Base-by-base conservation (phyloP, 2,797 vertebrate genomes). In the Neosilurus mollespiculum region DNA sequence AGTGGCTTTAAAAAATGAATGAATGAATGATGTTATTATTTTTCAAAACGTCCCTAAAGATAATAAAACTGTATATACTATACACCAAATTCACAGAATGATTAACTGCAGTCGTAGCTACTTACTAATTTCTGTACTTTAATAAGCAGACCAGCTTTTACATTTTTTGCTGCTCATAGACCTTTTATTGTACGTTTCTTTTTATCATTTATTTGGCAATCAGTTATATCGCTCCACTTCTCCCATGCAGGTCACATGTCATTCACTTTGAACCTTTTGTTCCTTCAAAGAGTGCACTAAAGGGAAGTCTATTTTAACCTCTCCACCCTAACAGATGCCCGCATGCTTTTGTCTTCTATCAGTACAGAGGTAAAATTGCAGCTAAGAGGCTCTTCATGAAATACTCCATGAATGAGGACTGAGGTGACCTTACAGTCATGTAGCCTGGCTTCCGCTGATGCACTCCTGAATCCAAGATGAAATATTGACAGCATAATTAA, bases 331-430 rank as follows among this genome's bases (percentile, higher is more conserved):
- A 84, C 71, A 81, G 78, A 56, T 80, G 64, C 83, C 78, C 54
- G 24, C 62, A 81, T 77, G 78, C 18, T 51, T 51, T 81, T 72
- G 76, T 51, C 78, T 43, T 80, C 49, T 58, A 58, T 72, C 78
- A 80, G 24, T 24, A 81, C 24, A 22, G 64, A 76, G 24, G 18
- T 59, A 75, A 69, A 76, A 84, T 49, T 59, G 37, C 26, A 75
- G 54, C 71, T 77, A 81, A 84, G 49, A 84, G 78, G 77, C 83
- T 80, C 83, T 84, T 84, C 69, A 58, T 22, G 69, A 24, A 15
- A 58, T 56, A 12, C 76, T 62, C 37, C 8, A 64, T 9, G 37
- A 26, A 61, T 26, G 30, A 70, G 77, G 30, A 73, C 77, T 43
- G 77, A 80, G 59, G 24, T 58, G 78, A 75, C 61, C n/a, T 80